Evolutionary conservation across 2,888 invertebrate genomes (phyloP), one percentile per base, ranked within the genome.

Genomic region (Odontothrips loti): DNA sequence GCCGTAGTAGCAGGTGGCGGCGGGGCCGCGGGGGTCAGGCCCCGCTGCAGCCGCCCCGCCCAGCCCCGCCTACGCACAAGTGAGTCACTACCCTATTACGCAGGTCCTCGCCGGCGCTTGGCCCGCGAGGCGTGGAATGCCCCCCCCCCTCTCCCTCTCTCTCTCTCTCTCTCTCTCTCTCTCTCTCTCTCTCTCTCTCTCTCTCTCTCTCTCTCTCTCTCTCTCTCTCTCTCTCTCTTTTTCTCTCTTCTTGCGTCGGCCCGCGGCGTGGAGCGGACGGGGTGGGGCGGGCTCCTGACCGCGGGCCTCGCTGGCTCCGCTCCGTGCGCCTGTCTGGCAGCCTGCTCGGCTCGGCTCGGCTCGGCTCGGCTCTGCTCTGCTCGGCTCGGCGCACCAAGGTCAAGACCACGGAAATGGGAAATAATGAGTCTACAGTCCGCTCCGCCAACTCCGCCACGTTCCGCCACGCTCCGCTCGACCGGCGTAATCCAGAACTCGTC

Each of bases 381-480:
- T n/a, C n/a, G n/a, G n/a, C 68, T n/a, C 23, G 9, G 23, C 68
- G 51, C 51, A 23, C 68, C 68, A 75, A 75, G 68, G 68, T 75
- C 68, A 75, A 75, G 68, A 75, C 68, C 68, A 27, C 68, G 68
- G 68, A 75, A 75, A 75, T 75, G 68, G 27, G 23, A 23, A 27
- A 75, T 75, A 75, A 75, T 75, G 68, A 75, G 68, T 58, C 34
- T 43, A n/a, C 58, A n/a, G n/a, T n/a, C n/a, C 58, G 6, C 51
- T 3, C 51, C 15, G 15, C 15, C 58, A 58, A 17, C 58, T 11
- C 58, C 58, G 58, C 58, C 58, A 15, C 58, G 58, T 15, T 8
- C 58, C 17, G 58, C 58, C 58, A 17, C 58, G 51, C 51, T 8
- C 51, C 9, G 51, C 51, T 12, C 10, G 51, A 51, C 34, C 34